Conservation (phyloP, 2,113 vertebrate species). For the Spizaetus ornatus region DNA sequence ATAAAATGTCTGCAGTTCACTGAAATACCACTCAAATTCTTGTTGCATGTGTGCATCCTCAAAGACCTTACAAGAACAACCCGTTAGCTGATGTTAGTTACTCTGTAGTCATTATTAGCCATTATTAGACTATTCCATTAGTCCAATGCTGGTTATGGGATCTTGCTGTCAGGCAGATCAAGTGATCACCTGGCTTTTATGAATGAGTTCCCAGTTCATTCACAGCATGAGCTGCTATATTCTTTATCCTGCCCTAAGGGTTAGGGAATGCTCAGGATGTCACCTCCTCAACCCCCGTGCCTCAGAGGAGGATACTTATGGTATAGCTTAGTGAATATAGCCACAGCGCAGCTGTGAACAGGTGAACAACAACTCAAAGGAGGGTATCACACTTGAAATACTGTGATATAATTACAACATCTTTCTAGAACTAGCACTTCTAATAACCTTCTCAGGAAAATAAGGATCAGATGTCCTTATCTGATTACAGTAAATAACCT, state of each 20-base stretch:
- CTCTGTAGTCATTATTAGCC: not conserved
- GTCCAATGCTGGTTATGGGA: not conserved
- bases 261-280: not conserved
- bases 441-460: slow-evolving; percentile 38
- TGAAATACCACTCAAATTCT: not conserved
- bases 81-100: not conserved
- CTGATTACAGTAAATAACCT: slow-evolving; percentile 63
- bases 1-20: not conserved
- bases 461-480: slow-evolving; percentile 48
- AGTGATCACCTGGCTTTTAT: not conserved
- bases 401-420: not conserved
- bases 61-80: not conserved
- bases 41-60: not conserved
- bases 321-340: not conserved
- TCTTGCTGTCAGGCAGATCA: not conserved
- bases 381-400: not conserved
- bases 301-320: not conserved
- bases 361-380: not conserved
- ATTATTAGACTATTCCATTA: not conserved
- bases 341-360: not conserved
- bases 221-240: not conserved
- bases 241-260: not conserved
- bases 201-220: not conserved
- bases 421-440: slow-evolving; percentile 6
- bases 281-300: not conserved